Percentiles rank a stretch among this genome's conserved stretches.
These are phyloP conservation scores for Drosophila virilis DNA, from an alignment of 1,140 invertebrate species.

Conservation along the genomic window DNA sequence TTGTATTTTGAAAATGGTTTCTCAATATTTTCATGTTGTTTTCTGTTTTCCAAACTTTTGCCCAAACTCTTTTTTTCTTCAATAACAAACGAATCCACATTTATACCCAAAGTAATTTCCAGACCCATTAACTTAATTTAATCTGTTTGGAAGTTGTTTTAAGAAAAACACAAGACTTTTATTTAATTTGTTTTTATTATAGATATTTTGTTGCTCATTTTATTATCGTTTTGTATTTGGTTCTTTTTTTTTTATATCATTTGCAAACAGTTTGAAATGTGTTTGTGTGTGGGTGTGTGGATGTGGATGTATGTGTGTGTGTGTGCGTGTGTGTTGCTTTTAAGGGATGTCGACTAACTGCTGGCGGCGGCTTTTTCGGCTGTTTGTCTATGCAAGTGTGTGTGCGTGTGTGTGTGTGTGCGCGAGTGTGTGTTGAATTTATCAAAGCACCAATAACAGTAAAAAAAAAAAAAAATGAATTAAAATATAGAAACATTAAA, in stretches of 20 bases:
- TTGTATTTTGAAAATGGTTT: too few relatives aligned
- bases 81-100: too few relatives aligned
- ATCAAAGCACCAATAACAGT: constrained; percentile 74
- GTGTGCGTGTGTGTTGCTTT: constrained; percentile 5
- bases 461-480: constrained; percentile 39
- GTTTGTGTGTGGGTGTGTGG: constrained; percentile 6
- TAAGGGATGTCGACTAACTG: constrained; percentile 15
- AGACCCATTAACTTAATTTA: too few relatives aligned
- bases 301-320: constrained; percentile 1
- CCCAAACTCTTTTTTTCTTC: too few relatives aligned
- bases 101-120: too few relatives aligned
- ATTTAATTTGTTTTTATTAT: constrained; percentile 17
- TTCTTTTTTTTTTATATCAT: constrained; percentile 33
- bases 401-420: constrained; percentile 3
- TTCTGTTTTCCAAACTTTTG: too few relatives aligned
- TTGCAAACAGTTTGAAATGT: constrained; percentile 40
- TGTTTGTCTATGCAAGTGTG: constrained; percentile 12
- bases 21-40: too few relatives aligned
- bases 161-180: constrained; percentile 2
- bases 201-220: constrained; percentile 49
- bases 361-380: constrained; percentile 27
- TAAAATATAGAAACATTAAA: constrained; percentile 37
- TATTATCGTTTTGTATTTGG: constrained; percentile 53
- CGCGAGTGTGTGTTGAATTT: constrained; percentile 24
- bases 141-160: neutral